A percentile compares a stretch with the other conserved stretches of the same genome.
Conservation (phyloP, 2,113 vertebrate species). For the Pipra filicauda region DNA sequence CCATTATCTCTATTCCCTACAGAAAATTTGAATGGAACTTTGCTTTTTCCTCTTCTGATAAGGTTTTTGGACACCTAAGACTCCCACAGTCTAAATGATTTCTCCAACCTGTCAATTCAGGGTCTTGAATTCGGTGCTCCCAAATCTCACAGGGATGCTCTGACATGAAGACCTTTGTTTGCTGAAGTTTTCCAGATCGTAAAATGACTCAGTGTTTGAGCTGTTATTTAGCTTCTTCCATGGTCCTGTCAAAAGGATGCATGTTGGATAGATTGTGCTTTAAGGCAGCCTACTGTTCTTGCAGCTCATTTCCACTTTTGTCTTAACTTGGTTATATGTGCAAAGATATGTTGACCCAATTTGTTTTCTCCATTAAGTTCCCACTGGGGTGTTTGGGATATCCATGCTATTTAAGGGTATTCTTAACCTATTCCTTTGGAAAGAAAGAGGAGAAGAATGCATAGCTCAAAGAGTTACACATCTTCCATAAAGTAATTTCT, state of each 20-base stretch:
- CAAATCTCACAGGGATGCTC: neutral
- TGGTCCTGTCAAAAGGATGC: neutral
- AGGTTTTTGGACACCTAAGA: neutral
- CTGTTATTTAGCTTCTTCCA: neutral
- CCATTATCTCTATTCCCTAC: neutral
- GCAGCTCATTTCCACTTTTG: neutral
- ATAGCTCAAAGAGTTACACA: neutral
- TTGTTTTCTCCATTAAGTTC: neutral
- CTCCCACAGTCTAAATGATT: neutral
- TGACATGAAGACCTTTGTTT: neutral
- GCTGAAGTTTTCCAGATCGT: neutral
- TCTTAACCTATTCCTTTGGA: neutral
- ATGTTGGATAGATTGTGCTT: neutral
- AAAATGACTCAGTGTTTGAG: neutral
- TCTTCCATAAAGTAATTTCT: neutral
- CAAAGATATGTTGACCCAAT: neutral
- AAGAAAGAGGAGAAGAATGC: neutral
- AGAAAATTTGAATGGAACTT: neutral
- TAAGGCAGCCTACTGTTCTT: neutral
- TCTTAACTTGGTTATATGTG: neutral
- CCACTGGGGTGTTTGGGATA: neutral
- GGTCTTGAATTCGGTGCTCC: neutral
- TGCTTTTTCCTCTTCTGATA: neutral
- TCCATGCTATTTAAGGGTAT: neutral
- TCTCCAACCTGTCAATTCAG: neutral